Base-by-base conservation (phyloP, 2,113 vertebrate species). In the Phyllostomus hastatus region DNA sequence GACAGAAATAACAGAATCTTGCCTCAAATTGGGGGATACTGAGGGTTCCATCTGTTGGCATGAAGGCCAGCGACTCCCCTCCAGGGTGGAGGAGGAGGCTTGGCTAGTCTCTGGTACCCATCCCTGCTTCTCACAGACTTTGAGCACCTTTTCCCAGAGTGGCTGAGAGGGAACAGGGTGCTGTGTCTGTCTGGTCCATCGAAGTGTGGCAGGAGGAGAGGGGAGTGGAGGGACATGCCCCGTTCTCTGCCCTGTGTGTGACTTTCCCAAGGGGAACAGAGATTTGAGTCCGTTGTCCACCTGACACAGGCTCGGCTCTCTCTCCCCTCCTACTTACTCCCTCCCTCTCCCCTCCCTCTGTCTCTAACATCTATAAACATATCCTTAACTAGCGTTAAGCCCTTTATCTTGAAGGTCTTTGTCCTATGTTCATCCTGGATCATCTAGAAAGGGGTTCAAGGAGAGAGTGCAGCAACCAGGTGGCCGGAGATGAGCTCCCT, bases 1-100 rank as follows among this genome's bases (percentile, higher is more conserved):
- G 76, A 66, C 31, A 61, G 66, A 95, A 88, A n/a, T 87, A 64
- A 64, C 15, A 46, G 64, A 52, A 52, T 75, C 54, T 83, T 82
- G n/a, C n/a, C 43, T 82, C 73, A 82, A 19, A 20, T 6, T 46
- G 52, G 17, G 66, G 28, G 69, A 57, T 46, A 24, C 16, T 1
- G 24, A 70, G 33, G 28, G 24, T 10, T 79, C 5, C 4, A 2
- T 70, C 5, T 88, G 43, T 24, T 81, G 80, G 46, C 43, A 35
- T 26, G 17, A 57, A 79, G 64, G 76, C 33, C 16, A 28, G 33
- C 46, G 26, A 0, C 33, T 78, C 3, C 15, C 41, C 31, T 57
- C 6, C n/a, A 38, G 33, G 4, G 26, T 46, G 46, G 78, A 90
- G 38, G 35, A 41, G 28, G 61, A 52, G 54, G 66, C 43, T 20